A percentile compares a stretch with the other conserved stretches of the same genome.
Evolutionary conservation across 2,113 vertebrate species (phyloP).

Genomic region (Odocoileus virginianus): DNA sequence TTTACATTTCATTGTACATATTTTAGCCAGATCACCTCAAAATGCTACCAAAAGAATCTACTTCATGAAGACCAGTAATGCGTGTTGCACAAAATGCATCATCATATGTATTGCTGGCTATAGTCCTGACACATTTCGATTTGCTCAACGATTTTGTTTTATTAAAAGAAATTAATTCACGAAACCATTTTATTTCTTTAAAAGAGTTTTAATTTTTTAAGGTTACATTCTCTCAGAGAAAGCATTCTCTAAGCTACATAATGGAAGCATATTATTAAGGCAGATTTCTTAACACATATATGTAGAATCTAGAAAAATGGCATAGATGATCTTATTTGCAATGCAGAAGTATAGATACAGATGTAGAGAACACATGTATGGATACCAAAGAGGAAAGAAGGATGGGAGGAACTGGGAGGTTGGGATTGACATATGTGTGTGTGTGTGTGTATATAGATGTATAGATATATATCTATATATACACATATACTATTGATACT

Average conservation of each 20-base stretch:
- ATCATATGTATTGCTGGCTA: background rate
- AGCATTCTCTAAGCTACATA: background rate
- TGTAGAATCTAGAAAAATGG: background rate
- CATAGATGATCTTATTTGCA: background rate
- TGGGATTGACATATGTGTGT: background rate
- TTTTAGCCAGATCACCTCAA: slow-evolving; percentile 41
- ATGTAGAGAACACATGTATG: background rate
- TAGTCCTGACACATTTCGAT: background rate
- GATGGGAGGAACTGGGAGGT: background rate
- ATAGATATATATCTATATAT: too few relatives aligned
- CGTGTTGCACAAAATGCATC: background rate
- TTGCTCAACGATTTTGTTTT: slow-evolving; percentile 15
- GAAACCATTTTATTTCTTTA: background rate
- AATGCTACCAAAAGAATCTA: background rate
- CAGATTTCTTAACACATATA: background rate
- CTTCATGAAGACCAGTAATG: background rate
- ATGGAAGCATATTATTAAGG: background rate
- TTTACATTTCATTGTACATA: slow-evolving; percentile 31
- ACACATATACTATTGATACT: background rate
- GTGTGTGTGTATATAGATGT: too few relatives aligned
- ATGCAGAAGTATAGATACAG: background rate
- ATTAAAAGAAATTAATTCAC: slow-evolving; percentile 22
- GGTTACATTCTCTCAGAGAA: background rate
- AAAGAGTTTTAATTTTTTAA: background rate
- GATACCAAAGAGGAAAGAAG: background rate